Percentiles rank a stretch among this genome's conserved stretches.
Conservation (phyloP, 2,797 vertebrate species). For the Zenarchopterus dispar region DNA sequence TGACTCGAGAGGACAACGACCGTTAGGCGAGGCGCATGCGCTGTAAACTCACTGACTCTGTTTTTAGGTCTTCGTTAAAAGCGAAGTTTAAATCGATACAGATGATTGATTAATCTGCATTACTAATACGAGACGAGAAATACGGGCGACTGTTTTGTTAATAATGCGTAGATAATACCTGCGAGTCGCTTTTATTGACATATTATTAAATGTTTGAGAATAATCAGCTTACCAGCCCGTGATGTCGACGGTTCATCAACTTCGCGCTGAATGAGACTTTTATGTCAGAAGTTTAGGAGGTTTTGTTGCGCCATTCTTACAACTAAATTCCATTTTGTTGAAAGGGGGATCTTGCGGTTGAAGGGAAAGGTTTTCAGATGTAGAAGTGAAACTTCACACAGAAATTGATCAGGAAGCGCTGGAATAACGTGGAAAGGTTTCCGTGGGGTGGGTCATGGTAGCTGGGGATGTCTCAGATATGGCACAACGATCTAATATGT, state of each 20-base stretch:
- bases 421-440: no score
- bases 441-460: no score
- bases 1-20: background rate
- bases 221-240: constrained; percentile 30
- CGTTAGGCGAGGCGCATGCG: constrained; percentile 30
- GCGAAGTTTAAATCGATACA: accelerated
- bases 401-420: no score
- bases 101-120: accelerated
- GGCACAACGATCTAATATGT: no score
- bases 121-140: no score
- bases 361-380: no score
- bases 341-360: constrained; percentile 20
- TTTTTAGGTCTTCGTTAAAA: no score
- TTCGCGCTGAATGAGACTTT: background rate
- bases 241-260: constrained; percentile 5
- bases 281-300: background rate
- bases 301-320: constrained; percentile 2
- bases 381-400: no score
- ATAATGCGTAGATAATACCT: no score
- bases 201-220: background rate
- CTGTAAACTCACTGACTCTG: background rate
- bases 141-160: no score
- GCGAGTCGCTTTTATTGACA: no score
- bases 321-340: background rate
- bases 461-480: no score